Conservation (phyloP, 2,113 vertebrate genomes). For the Sceloporus tristichus region DNA sequence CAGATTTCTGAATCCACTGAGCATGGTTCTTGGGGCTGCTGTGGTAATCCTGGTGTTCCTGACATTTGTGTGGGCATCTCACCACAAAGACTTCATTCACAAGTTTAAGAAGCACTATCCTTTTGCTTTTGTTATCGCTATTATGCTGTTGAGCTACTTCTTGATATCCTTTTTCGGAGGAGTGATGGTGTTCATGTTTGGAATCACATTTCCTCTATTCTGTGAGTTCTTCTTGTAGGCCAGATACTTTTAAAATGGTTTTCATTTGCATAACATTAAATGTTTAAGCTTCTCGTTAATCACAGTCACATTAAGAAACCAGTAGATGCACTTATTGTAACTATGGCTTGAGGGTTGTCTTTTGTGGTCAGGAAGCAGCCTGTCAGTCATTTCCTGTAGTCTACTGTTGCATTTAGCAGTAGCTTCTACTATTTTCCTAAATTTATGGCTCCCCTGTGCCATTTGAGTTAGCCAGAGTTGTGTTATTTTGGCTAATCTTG, state of each 20-base stretch:
- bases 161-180: conserved; percentile 92
- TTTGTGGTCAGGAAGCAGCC: background rate
- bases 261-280: background rate
- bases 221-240: conserved; percentile 79
- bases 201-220: conserved; percentile 91
- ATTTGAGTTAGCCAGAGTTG: background rate
- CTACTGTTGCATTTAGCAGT: too few relatives aligned
- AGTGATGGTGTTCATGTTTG: conserved; percentile 92
- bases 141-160: conserved; percentile 90
- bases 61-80: conserved; percentile 88
- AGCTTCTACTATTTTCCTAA: background rate
- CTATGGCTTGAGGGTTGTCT: background rate
- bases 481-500: background rate
- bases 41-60: conserved; percentile 89
- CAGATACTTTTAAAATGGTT: background rate
- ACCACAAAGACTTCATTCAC: conserved; percentile 87
- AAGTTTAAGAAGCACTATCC: conserved; percentile 91
- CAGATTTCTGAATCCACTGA: conserved; percentile 91
- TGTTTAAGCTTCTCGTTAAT: background rate
- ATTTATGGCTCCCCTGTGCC: too few relatives aligned
- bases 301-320: background rate
- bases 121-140: conserved; percentile 80
- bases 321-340: background rate
- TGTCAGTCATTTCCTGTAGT: background rate
- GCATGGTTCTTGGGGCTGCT: conserved; percentile 88